Percentiles rank a stretch among this genome's conserved stretches.
These are phyloP conservation scores for Podargus strigoides DNA, from an alignment of 2,797 vertebrate genomes.

Conservation along the genomic window DNA sequence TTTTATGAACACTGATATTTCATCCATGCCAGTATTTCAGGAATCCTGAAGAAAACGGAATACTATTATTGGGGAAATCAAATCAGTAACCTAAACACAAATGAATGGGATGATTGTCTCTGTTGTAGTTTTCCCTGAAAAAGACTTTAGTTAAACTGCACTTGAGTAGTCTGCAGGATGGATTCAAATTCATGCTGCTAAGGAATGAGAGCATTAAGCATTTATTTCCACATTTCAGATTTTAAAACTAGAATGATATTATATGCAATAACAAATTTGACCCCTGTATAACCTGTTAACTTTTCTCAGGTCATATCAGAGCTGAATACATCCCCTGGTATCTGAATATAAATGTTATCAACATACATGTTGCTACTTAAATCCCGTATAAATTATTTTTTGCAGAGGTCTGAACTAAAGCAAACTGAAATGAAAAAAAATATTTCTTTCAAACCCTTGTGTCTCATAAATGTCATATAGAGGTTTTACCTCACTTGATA, in stretches of 20 bases:
- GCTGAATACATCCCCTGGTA: not conserved
- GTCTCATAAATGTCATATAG: not conserved
- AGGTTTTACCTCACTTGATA: conserved; percentile 58
- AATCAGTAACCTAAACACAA: not conserved
- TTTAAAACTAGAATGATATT: not conserved
- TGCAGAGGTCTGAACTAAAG: not conserved
- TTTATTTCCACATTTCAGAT: not conserved
- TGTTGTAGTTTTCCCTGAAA: not conserved
- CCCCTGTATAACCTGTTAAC: not conserved
- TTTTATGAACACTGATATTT: not conserved
- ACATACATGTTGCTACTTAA: not conserved
- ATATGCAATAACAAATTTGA: not conserved
- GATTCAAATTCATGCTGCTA: not conserved
- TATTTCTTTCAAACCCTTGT: not conserved
- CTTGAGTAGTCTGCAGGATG: not conserved
- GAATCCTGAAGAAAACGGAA: not conserved
- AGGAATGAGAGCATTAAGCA: not conserved
- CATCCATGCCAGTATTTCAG: not conserved
- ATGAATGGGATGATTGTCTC: not conserved
- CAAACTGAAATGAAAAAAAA: not conserved
- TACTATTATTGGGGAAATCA: not conserved
- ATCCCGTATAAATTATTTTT: not conserved
- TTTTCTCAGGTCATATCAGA: not conserved
- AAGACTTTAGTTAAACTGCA: not conserved
- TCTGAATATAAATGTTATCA: not conserved